Evolutionary conservation across 2,113 vertebrate genomes (phyloP).

Genomic region (Symphodus melops): DNA sequence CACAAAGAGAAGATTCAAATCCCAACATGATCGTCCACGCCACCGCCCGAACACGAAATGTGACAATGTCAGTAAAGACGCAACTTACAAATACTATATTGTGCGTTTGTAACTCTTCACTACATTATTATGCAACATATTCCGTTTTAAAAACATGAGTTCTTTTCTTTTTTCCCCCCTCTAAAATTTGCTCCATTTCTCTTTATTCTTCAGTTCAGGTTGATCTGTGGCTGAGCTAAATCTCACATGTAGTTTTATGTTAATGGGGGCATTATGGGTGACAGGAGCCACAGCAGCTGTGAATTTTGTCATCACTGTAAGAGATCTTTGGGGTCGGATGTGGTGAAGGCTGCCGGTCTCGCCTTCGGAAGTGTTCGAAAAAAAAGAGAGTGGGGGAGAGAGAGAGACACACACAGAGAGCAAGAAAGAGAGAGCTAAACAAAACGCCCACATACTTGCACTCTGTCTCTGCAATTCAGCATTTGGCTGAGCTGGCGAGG

Average conservation of each 20-base stretch:
- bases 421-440: conserved; percentile 40
- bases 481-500: conserved; percentile 54
- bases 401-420: conserved; percentile 2
- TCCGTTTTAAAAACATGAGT: neutral
- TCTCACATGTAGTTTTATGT: conserved; percentile 29
- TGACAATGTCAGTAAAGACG: neutral
- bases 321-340: conserved; percentile 73
- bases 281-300: conserved; percentile 59
- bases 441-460: conserved; percentile 74
- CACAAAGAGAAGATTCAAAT: conserved; percentile 12
- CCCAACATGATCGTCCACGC: conserved; percentile 6
- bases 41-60: conserved; percentile 7
- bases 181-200: neutral
- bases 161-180: neutral
- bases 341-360: conserved; percentile 72
- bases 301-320: conserved; percentile 61
- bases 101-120: neutral
- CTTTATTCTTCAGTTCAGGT: neutral
- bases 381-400: conserved; percentile 13
- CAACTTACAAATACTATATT: no score
- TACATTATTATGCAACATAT: no score
- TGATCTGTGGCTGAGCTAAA: neutral
- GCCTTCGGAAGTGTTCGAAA: conserved; percentile 70
- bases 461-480: conserved; percentile 71
- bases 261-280: conserved; percentile 34